These are phyloP conservation scores for Sialis fuliginosa DNA, from an alignment of 2,888 invertebrate genomes.

Conservation along the genomic window DNA sequence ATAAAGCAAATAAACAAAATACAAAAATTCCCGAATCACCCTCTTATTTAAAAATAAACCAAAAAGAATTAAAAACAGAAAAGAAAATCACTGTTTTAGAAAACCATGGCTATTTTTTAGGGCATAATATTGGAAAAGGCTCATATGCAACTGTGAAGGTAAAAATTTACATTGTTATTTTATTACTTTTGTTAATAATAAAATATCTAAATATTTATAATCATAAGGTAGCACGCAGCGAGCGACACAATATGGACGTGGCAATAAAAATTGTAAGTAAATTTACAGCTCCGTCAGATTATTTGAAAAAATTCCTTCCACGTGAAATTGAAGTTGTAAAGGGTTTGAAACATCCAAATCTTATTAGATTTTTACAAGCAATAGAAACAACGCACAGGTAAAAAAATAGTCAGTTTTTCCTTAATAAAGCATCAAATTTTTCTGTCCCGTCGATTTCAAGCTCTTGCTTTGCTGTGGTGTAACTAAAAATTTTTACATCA, in stretches of 20 bases:
- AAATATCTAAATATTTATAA: constrained; percentile 8
- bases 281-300: constrained; percentile 64
- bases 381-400: constrained; percentile 73
- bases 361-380: constrained; percentile 65
- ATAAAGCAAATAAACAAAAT: no score
- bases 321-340: constrained; percentile 72
- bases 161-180: constrained; percentile 9
- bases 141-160: constrained; percentile 71
- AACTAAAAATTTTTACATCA: no score
- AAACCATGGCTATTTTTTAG: constrained; percentile 56
- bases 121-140: constrained; percentile 62
- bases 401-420: constrained; percentile 1
- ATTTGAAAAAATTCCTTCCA: constrained; percentile 61
- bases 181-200: neutral
- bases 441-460: no score
- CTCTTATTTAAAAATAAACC: no score
- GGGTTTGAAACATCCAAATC: constrained; percentile 58
- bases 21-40: no score
- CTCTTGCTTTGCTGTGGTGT: no score
- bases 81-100: constrained; percentile 42
- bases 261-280: constrained; percentile 75
- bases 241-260: constrained; percentile 52
- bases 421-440: no score
- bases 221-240: constrained; percentile 50
- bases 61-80: neutral